phyloP scores from a whole-genome alignment of 2,888 invertebrate genomes.

The Erpobdella octoculata region DNA sequence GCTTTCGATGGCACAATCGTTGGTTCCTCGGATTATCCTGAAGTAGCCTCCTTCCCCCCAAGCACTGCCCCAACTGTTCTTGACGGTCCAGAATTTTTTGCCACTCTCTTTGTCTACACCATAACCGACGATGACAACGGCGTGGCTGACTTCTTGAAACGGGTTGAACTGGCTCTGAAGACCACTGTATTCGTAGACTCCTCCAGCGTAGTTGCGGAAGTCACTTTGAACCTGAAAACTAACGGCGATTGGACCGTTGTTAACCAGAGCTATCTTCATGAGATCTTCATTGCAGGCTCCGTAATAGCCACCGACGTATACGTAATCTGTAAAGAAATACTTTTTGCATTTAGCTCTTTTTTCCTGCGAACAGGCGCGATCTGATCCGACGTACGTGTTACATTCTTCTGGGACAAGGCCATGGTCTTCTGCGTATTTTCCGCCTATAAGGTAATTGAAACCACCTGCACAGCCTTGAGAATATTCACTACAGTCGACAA shows the following conservation, averaged over 20 bases:
- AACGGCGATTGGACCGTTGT: constrained; percentile 54
- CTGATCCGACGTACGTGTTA: constrained; percentile 53
- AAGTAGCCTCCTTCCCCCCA: constrained; percentile 52
- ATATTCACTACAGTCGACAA: constrained; percentile 55
- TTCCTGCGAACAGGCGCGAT: constrained; percentile 49
- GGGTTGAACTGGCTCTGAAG: constrained; percentile 54
- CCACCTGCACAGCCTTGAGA: constrained; percentile 50
- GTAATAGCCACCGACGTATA: constrained; percentile 55
- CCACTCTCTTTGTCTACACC: constrained; percentile 48
- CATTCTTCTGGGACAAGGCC: constrained; percentile 54
- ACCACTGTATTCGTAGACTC: constrained; percentile 54
- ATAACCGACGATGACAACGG: constrained; percentile 55
- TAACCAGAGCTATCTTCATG: constrained; percentile 53
- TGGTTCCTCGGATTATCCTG: constrained; percentile 47
- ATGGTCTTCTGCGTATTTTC: constrained; percentile 52
- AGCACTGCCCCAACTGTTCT: constrained; percentile 51
- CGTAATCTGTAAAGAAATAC: constrained; percentile 52
- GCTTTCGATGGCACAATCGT: constrained; percentile 52
- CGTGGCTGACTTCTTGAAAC: constrained; percentile 54
- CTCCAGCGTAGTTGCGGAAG: constrained; percentile 46
- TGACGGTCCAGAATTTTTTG: constrained; percentile 51
- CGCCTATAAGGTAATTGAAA: constrained; percentile 48
- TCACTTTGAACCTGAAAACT: constrained; percentile 54
- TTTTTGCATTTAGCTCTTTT: constrained; percentile 47
- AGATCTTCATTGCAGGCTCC: constrained; percentile 54